Evolutionary conservation across 2,113 vertebrate genomes (phyloP).

Genomic region (Harpagus bidentatus): DNA sequence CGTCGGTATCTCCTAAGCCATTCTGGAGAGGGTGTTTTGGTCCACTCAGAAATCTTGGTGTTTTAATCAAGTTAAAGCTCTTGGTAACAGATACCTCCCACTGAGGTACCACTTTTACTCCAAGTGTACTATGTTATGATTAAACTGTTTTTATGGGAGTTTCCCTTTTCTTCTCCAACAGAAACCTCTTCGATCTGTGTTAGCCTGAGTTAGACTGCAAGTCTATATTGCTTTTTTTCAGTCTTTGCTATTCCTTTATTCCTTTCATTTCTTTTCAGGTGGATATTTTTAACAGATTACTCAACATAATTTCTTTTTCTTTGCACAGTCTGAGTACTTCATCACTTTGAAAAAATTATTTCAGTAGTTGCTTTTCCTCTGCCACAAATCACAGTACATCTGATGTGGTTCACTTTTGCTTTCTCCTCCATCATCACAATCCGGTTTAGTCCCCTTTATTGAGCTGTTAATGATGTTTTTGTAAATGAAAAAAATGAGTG

Average conservation of each 20-base stretch:
- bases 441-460: neutral
- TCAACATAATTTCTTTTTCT: neutral
- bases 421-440: neutral
- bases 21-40: neutral
- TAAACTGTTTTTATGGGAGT: neutral
- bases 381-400: neutral
- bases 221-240: neutral
- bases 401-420: neutral
- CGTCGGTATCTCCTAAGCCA: neutral
- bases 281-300: neutral
- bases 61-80: neutral
- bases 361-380: neutral
- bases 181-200: neutral
- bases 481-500: neutral
- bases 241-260: neutral
- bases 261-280: neutral
- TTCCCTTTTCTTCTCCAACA: neutral
- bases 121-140: neutral
- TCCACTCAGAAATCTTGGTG: neutral
- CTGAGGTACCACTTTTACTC: neutral
- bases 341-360: neutral
- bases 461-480: neutral
- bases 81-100: neutral
- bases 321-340: neutral
- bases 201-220: neutral